Percentiles rank a stretch among this genome's conserved stretches.
These are phyloP conservation scores for Chrysotoxum bicinctum DNA, from an alignment of 2,888 invertebrate species.

Conservation along the genomic window DNA sequence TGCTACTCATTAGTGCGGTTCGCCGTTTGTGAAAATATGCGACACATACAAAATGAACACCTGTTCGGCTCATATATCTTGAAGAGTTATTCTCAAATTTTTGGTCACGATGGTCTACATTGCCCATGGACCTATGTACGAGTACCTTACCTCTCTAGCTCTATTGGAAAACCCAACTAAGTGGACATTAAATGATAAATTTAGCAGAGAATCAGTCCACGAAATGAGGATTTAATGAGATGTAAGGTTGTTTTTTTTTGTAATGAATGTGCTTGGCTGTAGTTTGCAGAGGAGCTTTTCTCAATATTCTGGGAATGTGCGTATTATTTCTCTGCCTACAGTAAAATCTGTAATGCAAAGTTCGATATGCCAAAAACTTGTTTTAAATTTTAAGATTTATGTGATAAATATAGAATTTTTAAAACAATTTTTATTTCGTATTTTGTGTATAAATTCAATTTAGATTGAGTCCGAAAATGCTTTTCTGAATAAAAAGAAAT, in stretches of 20 bases:
- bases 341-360: too few relatives aligned
- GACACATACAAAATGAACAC: slow-evolving; percentile 77
- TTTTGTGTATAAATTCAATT: too few relatives aligned
- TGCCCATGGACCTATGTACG: not conserved
- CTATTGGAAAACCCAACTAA: slow-evolving; percentile 60
- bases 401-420: too few relatives aligned
- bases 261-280: not conserved
- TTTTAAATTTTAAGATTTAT: too few relatives aligned
- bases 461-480: too few relatives aligned
- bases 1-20: slow-evolving; percentile 69
- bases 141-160: slow-evolving; percentile 1
- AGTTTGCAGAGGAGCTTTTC: not conserved
- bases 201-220: slow-evolving; percentile 36
- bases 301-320: not conserved
- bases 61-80: slow-evolving; percentile 81
- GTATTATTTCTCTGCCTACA: too few relatives aligned
- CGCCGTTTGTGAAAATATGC: slow-evolving; percentile 54
- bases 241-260: slow-evolving; percentile 10
- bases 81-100: slow-evolving; percentile 82
- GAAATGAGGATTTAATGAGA: slow-evolving; percentile 52
- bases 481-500: too few relatives aligned
- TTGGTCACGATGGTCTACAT: slow-evolving; percentile 74
- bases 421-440: too few relatives aligned
- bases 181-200: slow-evolving; percentile 71
- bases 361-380: too few relatives aligned